Evolutionary conservation across 2,888 invertebrate genomes (phyloP).

Genomic region (Drosophila quinaria): DNA sequence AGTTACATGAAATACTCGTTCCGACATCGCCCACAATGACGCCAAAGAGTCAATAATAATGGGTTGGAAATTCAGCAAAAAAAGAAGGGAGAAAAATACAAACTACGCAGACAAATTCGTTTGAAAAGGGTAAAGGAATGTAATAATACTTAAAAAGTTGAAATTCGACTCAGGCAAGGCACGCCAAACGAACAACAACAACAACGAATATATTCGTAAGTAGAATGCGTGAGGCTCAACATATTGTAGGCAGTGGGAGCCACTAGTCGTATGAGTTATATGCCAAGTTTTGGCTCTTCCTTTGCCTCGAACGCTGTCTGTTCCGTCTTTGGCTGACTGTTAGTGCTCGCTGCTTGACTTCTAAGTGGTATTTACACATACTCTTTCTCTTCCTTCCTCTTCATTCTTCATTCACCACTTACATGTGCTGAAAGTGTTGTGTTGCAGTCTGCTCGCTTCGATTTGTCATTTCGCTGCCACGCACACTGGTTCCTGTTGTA

Average conservation of each 20-base stretch:
- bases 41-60: conserved; percentile 76
- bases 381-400: conserved; percentile 4
- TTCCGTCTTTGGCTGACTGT: conserved; percentile 62
- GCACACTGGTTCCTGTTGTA: too few species aligned
- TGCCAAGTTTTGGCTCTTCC: conserved; percentile 47
- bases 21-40: conserved; percentile 46
- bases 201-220: conserved; percentile 11
- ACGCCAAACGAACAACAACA: conserved; percentile 37
- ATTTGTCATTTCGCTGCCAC: conserved; percentile 80
- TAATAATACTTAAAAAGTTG: conserved; percentile 79
- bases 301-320: conserved; percentile 21
- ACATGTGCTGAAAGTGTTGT: conserved; percentile 40
- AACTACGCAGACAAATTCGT: conserved; percentile 77
- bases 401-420: conserved; percentile 10
- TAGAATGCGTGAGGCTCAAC: conserved; percentile 51
- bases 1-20: conserved; percentile 47
- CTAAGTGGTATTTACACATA: conserved; percentile 80
- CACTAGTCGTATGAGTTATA: conserved; percentile 77
- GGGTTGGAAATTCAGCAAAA: conserved; percentile 49
- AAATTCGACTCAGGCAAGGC: conserved; percentile 69
- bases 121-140: conserved; percentile 81
- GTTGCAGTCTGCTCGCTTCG: conserved; percentile 72
- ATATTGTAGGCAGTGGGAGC: conserved; percentile 23
- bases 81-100: conserved; percentile 22
- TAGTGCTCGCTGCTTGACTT: conserved; percentile 74